Percentiles rank a stretch among this genome's conserved stretches.
These are phyloP conservation scores for Mustelus asterias DNA, from an alignment of 2,113 vertebrate genomes.

Conservation along the genomic window DNA sequence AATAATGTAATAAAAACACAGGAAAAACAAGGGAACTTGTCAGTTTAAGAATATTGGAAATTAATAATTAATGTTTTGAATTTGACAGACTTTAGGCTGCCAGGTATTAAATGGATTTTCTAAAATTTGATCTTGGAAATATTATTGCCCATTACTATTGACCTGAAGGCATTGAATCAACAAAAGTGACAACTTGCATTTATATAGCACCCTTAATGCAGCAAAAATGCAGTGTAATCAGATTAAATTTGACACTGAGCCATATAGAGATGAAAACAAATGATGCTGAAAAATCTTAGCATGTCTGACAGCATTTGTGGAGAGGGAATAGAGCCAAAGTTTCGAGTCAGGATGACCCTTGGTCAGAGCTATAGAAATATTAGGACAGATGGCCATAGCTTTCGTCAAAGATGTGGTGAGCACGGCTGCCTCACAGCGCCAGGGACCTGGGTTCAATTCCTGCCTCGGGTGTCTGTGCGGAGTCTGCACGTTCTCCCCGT, in stretches of 20 bases:
- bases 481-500: too few species aligned
- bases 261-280: too few species aligned
- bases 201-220: not conserved
- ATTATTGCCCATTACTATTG: not conserved
- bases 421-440: too few species aligned
- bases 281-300: too few species aligned
- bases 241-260: not conserved
- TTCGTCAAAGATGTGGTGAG: not conserved
- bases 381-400: not conserved
- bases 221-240: not conserved
- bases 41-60: constrained; percentile 13
- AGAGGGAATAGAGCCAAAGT: too few species aligned
- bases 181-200: not conserved
- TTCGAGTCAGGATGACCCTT: too few species aligned
- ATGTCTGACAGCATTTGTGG: too few species aligned
- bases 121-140: not conserved
- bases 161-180: not conserved
- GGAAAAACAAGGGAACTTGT: not conserved
- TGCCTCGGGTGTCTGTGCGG: too few species aligned
- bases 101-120: not conserved
- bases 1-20: not conserved
- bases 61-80: not conserved
- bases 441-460: too few species aligned
- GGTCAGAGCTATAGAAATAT: not conserved
- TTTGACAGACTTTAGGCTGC: not conserved